Conservation (phyloP, 2,888 invertebrate species). For the Nemotelus pantherinus region DNA sequence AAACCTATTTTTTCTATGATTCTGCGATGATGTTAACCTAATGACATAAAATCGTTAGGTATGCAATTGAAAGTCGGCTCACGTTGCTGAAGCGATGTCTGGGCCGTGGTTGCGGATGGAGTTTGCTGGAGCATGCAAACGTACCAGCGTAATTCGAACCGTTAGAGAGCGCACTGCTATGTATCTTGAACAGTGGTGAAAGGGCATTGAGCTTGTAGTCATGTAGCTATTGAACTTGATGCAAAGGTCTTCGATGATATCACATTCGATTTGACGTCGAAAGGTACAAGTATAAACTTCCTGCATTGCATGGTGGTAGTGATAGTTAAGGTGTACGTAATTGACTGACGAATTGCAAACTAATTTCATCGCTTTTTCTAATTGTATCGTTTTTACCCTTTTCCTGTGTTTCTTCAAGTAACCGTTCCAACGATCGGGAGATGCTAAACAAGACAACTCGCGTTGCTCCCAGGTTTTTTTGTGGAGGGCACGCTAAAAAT, state of each 20-base stretch:
- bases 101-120: not conserved
- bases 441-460: too few relatives aligned
- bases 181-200: conserved; percentile 1
- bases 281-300: too few relatives aligned
- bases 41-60: conserved; percentile 30
- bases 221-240: conserved; percentile 31
- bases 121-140: conserved; percentile 19
- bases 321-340: too few relatives aligned
- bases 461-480: too few relatives aligned
- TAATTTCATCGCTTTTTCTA: too few relatives aligned
- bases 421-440: too few relatives aligned
- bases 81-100: not conserved
- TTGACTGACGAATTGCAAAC: too few relatives aligned
- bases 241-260: conserved; percentile 7
- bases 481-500: too few relatives aligned
- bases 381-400: too few relatives aligned
- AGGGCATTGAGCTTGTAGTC: conserved; percentile 28
- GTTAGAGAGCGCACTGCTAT: conserved; percentile 20
- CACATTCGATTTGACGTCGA: not conserved
- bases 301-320: too few relatives aligned
- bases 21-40: conserved; percentile 20
- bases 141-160: conserved; percentile 15
- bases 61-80: conserved; percentile 24
- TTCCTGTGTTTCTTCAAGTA: too few relatives aligned
- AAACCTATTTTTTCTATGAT: not conserved